phyloP scores from a whole-genome alignment of 2,888 invertebrate genomes.

The Nowickia ferox region DNA sequence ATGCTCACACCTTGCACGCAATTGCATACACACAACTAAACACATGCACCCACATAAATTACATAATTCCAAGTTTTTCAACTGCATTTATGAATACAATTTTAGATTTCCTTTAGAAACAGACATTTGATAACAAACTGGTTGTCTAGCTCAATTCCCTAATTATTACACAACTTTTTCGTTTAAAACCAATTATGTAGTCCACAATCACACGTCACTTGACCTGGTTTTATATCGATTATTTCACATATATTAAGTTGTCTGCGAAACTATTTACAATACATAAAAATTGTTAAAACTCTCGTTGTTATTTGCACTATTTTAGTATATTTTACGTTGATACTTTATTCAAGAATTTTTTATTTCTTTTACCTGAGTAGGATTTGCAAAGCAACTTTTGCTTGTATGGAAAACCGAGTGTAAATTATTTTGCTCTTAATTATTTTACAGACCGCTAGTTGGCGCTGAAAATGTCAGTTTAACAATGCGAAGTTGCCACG shows the following conservation, averaged over 20 bases:
- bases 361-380: slow-evolving; percentile 71
- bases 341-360: slow-evolving; percentile 42
- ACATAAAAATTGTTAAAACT: neutral
- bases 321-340: slow-evolving; percentile 30
- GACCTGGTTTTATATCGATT: slow-evolving; percentile 66
- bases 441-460: slow-evolving; percentile 39
- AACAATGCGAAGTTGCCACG: slow-evolving; percentile 9
- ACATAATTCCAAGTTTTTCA: slow-evolving; percentile 47
- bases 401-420: slow-evolving; percentile 69
- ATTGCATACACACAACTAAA: neutral
- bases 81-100: neutral
- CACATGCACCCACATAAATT: slow-evolving; percentile 34
- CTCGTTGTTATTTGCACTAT: neutral
- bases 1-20: slow-evolving; percentile 12
- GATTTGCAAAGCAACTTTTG: slow-evolving; percentile 64
- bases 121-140: neutral
- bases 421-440: slow-evolving; percentile 23
- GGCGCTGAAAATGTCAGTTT: neutral
- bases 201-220: slow-evolving; percentile 68
- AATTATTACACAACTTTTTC: slow-evolving; percentile 62
- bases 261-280: neutral
- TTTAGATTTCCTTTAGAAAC: neutral
- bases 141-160: neutral
- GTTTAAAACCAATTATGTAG: slow-evolving; percentile 34
- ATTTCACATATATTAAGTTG: neutral